Percentiles rank a stretch among this genome's conserved stretches.
Conservation (phyloP, 2,113 vertebrate genomes). For the Hydrochoerus hydrochaeris region DNA sequence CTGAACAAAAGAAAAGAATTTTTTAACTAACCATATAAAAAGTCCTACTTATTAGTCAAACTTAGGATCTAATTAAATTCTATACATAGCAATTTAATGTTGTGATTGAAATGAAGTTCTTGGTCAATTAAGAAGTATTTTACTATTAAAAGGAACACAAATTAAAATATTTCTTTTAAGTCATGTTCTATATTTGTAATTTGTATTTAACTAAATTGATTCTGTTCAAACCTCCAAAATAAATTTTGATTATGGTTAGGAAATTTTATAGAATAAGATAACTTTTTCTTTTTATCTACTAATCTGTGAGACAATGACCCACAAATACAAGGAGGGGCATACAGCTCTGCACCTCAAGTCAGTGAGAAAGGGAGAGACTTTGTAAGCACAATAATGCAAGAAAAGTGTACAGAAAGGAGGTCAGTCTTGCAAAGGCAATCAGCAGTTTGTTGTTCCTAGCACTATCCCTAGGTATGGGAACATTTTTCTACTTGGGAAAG, state of each 20-base stretch:
- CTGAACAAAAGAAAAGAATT: not conserved
- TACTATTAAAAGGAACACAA: not conserved
- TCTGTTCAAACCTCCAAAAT: not conserved
- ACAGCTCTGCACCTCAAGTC: not conserved
- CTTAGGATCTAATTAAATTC: slow-evolving; percentile 56
- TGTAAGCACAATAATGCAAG: not conserved
- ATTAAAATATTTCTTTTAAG: slow-evolving; percentile 39
- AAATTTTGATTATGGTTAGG: not conserved
- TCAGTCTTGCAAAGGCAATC: not conserved
- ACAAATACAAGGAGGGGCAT: not conserved
- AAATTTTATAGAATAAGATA: not conserved
- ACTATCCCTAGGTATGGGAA: not conserved
- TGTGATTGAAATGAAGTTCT: slow-evolving; percentile 46
- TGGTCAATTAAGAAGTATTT: slow-evolving; percentile 46
- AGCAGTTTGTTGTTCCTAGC: not conserved
- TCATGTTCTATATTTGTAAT: not conserved
- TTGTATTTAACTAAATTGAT: slow-evolving; percentile 34
- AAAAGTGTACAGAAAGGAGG: not conserved
- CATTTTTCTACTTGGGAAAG: not conserved
- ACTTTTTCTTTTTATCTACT: not conserved
- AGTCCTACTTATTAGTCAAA: slow-evolving; percentile 56
- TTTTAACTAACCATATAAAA: slow-evolving; percentile 51
- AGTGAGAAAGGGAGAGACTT: not conserved
- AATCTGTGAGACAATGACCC: not conserved
- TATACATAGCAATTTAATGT: slow-evolving; percentile 13